Evolutionary conservation across 2,113 vertebrate genomes (phyloP).

Genomic region (Bagarius yarrelli): DNA sequence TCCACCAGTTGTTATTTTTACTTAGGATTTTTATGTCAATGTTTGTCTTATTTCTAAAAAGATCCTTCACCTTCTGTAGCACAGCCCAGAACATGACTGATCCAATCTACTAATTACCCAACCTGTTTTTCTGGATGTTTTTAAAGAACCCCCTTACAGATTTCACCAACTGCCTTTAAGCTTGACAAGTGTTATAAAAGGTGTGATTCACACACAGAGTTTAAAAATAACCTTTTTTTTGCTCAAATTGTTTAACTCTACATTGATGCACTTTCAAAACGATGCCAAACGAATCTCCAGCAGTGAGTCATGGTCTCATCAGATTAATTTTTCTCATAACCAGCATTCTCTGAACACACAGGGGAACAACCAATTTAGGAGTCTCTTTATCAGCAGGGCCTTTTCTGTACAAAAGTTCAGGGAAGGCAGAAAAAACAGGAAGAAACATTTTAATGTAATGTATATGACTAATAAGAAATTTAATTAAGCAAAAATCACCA

Average conservation of each 20-base stretch:
- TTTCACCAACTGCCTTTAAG: background rate
- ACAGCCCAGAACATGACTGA: no score
- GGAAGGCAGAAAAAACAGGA: background rate
- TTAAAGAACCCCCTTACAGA: background rate
- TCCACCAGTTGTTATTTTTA: no score
- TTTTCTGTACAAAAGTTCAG: constrained; percentile 1
- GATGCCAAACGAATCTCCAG: constrained; percentile 23
- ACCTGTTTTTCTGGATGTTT: background rate
- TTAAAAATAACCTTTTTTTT: constrained; percentile 18
- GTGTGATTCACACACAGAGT: constrained; percentile 11
- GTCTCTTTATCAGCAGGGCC: background rate
- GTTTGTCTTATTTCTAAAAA: no score
- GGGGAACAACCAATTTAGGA: constrained; percentile 15
- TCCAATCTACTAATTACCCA: no score
- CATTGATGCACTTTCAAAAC: constrained; percentile 21
- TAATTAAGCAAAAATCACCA: background rate
- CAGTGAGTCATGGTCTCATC: constrained; percentile 32
- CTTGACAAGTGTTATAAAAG: background rate
- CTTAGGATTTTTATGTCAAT: no score
- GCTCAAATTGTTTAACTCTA: constrained; percentile 3
- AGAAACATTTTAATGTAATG: background rate
- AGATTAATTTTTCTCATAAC: constrained; percentile 25
- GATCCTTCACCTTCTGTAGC: no score
- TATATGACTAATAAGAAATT: background rate
- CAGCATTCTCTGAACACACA: background rate